Conservation (phyloP, 1,140 invertebrate genomes). For the Drosophila orena region DNA sequence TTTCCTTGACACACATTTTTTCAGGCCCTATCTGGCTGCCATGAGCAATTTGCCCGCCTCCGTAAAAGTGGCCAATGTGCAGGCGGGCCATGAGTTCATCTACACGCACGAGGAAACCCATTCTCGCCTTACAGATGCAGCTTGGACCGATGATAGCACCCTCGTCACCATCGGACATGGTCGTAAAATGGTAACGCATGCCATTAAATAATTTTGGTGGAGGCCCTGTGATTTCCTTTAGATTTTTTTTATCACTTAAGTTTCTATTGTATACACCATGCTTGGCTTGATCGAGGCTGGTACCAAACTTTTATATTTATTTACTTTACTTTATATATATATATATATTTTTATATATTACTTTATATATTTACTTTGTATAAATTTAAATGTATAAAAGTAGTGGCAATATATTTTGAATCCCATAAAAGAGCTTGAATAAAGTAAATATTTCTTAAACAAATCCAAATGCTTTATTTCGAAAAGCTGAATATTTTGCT, state of each 20-base stretch:
- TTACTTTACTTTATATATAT: too few species aligned
- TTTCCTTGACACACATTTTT: not conserved
- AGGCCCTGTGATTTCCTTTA: conserved; percentile 1
- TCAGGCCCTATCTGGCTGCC: conserved; percentile 40
- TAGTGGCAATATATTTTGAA: not conserved
- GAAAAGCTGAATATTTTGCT: conserved; percentile 30
- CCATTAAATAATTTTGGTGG: conserved; percentile 11
- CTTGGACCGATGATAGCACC: conserved; percentile 54
- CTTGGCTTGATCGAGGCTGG: conserved; percentile 6
- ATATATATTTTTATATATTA: too few species aligned
- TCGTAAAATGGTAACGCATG: conserved; percentile 53
- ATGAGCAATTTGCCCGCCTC: conserved; percentile 53
- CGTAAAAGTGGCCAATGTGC: conserved; percentile 47
- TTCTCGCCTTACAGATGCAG: conserved; percentile 49
- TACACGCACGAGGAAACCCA: conserved; percentile 54
- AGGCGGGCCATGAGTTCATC: conserved; percentile 30
- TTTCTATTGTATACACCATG: not conserved
- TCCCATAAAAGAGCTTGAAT: not conserved
- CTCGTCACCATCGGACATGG: conserved; percentile 67
- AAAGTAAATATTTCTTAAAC: conserved; percentile 5
- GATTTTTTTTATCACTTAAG: not conserved
- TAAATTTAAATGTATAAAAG: not conserved
- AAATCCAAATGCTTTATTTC: conserved; percentile 32
- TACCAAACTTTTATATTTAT: conserved; percentile 1
- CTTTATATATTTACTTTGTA: too few species aligned